phyloP scores from a whole-genome alignment of 92 coral and sea anemone species.

The Paramuricea clavata region DNA sequence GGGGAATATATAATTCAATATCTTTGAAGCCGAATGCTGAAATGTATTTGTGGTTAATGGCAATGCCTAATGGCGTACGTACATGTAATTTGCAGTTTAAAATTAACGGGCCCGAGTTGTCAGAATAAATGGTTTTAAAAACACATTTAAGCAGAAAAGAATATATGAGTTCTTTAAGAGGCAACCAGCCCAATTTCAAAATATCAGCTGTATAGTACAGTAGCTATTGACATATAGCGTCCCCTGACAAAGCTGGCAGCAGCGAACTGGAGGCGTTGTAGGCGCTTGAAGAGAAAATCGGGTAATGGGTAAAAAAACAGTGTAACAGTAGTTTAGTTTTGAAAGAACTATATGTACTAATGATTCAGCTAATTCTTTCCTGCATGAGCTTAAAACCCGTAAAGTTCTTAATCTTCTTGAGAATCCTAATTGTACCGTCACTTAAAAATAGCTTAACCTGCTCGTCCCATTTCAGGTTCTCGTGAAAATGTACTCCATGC shows the following conservation, averaged over 20 bases:
- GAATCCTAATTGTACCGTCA: slow-evolving; percentile 45
- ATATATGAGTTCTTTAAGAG: slow-evolving; percentile 52
- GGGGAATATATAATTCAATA: too few relatives aligned
- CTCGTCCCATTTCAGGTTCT: slow-evolving; percentile 47
- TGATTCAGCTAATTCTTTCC: slow-evolving; percentile 38
- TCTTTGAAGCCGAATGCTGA: slow-evolving; percentile 28
- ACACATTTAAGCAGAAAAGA: slow-evolving; percentile 42
- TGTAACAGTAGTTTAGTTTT: slow-evolving; percentile 46
- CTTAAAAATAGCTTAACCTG: slow-evolving; percentile 39
- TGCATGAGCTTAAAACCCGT: slow-evolving; percentile 47
- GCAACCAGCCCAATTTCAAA: slow-evolving; percentile 55
- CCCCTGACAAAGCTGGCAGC: slow-evolving; percentile 60
- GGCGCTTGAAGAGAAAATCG: slow-evolving; percentile 45
- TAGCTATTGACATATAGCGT: slow-evolving; percentile 38
- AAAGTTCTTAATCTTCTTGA: slow-evolving; percentile 51
- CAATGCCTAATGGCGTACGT: neutral
- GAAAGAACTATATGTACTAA: slow-evolving; percentile 35
- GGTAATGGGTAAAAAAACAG: slow-evolving; percentile 55
- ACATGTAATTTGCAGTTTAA: slow-evolving; percentile 34
- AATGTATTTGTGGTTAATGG: slow-evolving; percentile 33
- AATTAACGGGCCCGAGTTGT: slow-evolving; percentile 51
- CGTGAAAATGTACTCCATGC: slow-evolving; percentile 49
- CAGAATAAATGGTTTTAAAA: slow-evolving; percentile 25
- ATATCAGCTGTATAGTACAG: slow-evolving; percentile 1
- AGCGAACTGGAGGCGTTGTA: slow-evolving; percentile 63